A percentile compares a stretch with the other conserved stretches of the same genome.
Evolutionary conservation across 2,888 invertebrate genomes (phyloP).

Genomic region (Glaucopsyche alexis): DNA sequence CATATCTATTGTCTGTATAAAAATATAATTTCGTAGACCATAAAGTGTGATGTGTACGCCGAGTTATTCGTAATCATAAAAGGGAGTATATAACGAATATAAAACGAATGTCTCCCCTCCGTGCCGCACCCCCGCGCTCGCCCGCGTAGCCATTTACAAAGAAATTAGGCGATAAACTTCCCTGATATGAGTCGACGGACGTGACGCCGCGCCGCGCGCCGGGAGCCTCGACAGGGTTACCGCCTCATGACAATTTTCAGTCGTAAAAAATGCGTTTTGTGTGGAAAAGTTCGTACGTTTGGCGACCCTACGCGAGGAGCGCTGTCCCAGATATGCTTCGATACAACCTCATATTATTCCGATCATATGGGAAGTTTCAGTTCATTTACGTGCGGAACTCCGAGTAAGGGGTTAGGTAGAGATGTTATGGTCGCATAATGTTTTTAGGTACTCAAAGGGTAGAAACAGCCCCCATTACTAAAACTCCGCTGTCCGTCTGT

Average conservation of each 20-base stretch:
- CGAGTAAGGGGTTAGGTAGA: background rate
- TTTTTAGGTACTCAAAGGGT: too few relatives aligned
- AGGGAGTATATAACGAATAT: background rate
- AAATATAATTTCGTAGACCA: conserved; percentile 6
- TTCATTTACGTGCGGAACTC: conserved; percentile 1
- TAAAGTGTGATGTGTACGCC: background rate
- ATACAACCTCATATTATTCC: background rate
- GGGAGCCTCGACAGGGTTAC: background rate
- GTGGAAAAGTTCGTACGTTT: background rate
- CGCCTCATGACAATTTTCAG: background rate
- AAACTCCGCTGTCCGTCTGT: too few relatives aligned
- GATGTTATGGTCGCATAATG: too few relatives aligned
- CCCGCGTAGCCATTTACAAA: conserved; percentile 31
- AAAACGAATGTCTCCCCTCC: background rate
- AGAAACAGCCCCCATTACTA: too few relatives aligned
- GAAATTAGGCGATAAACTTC: conserved; percentile 34
- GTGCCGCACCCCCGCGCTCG: background rate
- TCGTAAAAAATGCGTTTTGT: background rate
- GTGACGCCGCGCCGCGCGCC: background rate
- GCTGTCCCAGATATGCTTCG: background rate
- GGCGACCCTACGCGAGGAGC: background rate
- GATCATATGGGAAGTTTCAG: background rate
- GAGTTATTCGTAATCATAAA: conserved; percentile 4
- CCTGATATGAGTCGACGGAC: background rate
- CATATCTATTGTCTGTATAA: background rate